A percentile compares a stretch with the other conserved stretches of the same genome.
phyloP scores from a whole-genome alignment of 2,113 vertebrate species.

The Caranx ignobilis region DNA sequence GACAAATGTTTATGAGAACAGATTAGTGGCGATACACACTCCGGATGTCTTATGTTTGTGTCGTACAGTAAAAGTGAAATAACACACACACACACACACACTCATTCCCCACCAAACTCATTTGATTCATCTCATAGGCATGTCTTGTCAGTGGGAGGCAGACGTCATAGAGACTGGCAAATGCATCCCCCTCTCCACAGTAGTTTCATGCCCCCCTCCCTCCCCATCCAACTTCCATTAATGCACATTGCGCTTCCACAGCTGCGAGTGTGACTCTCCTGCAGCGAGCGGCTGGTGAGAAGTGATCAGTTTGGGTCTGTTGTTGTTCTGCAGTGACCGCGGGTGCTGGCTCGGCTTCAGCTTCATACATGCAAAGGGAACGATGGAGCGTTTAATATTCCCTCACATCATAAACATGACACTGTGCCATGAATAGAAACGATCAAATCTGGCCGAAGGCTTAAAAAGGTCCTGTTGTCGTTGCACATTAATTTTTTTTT shows the following conservation, averaged over 20 bases:
- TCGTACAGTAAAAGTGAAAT: too few species aligned
- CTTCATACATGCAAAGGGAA: not conserved
- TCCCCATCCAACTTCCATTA: not conserved
- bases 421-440: conserved; percentile 42
- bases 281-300: not conserved
- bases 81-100: too few species aligned
- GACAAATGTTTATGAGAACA: too few species aligned
- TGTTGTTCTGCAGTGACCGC: not conserved
- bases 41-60: too few species aligned
- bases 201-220: not conserved
- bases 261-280: too few species aligned
- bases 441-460: not conserved
- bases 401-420: not conserved
- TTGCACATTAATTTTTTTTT: not conserved
- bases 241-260: conserved; percentile 1
- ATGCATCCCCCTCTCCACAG: not conserved
- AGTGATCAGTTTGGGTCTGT: not conserved
- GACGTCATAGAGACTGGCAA: too few species aligned
- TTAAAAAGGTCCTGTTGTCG: conserved; percentile 3
- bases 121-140: too few species aligned
- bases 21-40: too few species aligned
- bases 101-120: too few species aligned
- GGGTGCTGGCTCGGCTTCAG: not conserved
- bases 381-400: not conserved
- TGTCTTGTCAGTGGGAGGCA: too few species aligned